phyloP scores from a whole-genome alignment of 37 sponge, comb jelly and placozoan genomes.

The Tethya wilhelma region DNA sequence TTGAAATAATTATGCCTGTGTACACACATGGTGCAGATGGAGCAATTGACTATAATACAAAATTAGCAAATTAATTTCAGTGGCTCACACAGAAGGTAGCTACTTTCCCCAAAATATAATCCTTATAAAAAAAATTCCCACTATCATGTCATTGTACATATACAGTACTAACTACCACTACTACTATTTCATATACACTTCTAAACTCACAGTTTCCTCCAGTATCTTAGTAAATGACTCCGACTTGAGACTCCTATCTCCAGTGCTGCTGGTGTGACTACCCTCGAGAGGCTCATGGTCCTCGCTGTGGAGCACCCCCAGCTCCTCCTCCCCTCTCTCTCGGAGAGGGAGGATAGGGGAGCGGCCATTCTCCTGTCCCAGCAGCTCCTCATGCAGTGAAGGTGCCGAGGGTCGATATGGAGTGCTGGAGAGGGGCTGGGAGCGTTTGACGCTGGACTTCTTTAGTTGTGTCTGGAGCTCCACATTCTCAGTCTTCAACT shows the following conservation, averaged over 20 bases:
- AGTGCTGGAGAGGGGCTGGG: conserved; percentile 14
- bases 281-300: too few relatives aligned
- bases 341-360: neutral
- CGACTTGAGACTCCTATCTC: too few relatives aligned
- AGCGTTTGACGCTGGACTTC: too few relatives aligned
- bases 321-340: neutral
- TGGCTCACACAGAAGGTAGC: neutral
- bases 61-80: too few relatives aligned
- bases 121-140: neutral
- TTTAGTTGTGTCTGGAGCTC: conserved; percentile 24
- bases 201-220: conserved; percentile 29
- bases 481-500: conserved; percentile 4
- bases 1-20: neutral
- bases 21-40: neutral
- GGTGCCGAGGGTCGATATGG: conserved; percentile 23
- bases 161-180: neutral
- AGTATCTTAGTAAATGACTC: conserved; percentile 22
- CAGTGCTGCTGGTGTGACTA: too few relatives aligned
- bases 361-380: neutral
- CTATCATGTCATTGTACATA: neutral
- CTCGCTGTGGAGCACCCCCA: neutral
- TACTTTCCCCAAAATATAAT: neutral
- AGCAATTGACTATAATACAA: too few relatives aligned
- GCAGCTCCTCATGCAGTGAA: conserved; percentile 37
- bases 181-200: neutral